phyloP scores from a whole-genome alignment of 92 coral and sea anemone species.

The Parazoanthus atlanticus region DNA sequence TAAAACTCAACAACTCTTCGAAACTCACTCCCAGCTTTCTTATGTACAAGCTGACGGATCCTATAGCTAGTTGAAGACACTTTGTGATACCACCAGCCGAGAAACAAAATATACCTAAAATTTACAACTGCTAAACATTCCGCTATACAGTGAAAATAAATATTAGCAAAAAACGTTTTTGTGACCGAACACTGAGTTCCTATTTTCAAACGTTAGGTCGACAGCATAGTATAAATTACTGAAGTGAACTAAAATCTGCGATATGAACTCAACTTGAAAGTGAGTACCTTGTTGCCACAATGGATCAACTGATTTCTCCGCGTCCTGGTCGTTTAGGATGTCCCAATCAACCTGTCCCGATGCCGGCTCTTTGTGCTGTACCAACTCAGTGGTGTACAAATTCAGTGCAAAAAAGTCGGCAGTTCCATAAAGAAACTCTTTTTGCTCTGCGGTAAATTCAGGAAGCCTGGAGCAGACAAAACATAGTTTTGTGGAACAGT shows the following conservation, averaged over 20 bases:
- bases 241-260: background rate
- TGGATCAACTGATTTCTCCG: slow-evolving; percentile 32
- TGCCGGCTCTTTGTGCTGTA: slow-evolving; percentile 39
- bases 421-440: slow-evolving; percentile 29
- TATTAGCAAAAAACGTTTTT: too few species aligned
- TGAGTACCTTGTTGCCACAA: slow-evolving; percentile 37
- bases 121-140: too few species aligned
- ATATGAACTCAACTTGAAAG: background rate
- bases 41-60: too few species aligned
- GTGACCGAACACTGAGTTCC: too few species aligned
- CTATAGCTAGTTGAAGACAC: too few species aligned
- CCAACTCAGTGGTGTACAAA: slow-evolving; percentile 25
- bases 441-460: slow-evolving; percentile 44
- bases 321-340: slow-evolving; percentile 32
- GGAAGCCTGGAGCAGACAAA: slow-evolving; percentile 32
- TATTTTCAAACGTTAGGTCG: background rate
- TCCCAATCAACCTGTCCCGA: background rate
- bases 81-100: too few species aligned
- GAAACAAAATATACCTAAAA: too few species aligned
- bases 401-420: slow-evolving; percentile 46
- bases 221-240: background rate
- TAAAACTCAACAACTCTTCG: too few species aligned
- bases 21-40: too few species aligned
- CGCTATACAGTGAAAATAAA: too few species aligned
- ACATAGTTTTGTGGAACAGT: background rate